A percentile compares a stretch with the other conserved stretches of the same genome.
Conservation (phyloP, 1,140 invertebrate genomes). For the Paraescarpia echinospica region DNA sequence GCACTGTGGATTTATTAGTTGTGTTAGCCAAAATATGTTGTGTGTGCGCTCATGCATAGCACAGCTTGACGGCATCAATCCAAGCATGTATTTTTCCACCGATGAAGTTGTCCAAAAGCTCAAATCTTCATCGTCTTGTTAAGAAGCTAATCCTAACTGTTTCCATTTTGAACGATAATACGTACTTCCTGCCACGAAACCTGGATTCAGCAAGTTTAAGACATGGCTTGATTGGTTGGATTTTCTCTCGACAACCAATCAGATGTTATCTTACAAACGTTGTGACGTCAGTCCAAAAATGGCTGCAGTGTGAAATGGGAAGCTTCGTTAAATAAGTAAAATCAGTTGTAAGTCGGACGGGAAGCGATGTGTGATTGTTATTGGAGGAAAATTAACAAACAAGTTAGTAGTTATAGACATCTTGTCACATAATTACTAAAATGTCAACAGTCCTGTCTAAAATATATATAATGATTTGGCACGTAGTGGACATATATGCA, state of each 20-base stretch:
- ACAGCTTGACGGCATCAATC: background rate
- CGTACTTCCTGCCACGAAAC: background rate
- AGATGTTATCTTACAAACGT: background rate
- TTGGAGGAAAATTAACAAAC: background rate
- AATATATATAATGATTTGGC: background rate
- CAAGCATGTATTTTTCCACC: background rate
- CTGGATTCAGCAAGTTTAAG: background rate
- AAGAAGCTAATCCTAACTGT: background rate
- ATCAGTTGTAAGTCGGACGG: background rate
- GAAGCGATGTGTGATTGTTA: background rate
- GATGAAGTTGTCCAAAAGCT: background rate
- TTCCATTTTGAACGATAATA: background rate
- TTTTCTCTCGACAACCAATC: constrained; percentile 5
- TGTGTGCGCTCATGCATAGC: background rate
- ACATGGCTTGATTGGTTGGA: background rate
- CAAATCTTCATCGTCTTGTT: background rate
- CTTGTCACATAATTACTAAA: background rate
- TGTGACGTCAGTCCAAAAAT: background rate
- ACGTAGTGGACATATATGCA: background rate
- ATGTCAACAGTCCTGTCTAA: background rate
- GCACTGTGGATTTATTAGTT: background rate
- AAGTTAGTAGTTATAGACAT: background rate
- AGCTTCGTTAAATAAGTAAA: constrained; percentile 1
- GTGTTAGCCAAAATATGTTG: background rate
- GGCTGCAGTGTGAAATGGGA: background rate